phyloP scores from a whole-genome alignment of 2,113 vertebrate genomes.

The Eulemur rufifrons region DNA sequence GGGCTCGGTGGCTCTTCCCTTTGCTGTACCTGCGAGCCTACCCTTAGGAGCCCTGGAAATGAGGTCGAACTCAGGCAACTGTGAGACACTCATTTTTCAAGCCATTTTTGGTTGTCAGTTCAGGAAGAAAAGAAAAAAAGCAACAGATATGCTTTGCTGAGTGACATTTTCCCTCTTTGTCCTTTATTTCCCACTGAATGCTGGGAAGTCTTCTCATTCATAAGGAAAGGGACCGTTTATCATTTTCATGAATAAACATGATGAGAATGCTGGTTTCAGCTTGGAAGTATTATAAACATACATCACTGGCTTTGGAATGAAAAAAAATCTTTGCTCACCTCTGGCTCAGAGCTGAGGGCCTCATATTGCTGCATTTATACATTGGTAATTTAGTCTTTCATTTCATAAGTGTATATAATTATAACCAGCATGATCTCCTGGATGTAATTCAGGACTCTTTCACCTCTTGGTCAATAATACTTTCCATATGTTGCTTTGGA shows the following conservation, averaged over 20 bases:
- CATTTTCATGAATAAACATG: conserved; percentile 62
- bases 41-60: neutral
- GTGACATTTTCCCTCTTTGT: neutral
- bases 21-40: neutral
- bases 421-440: conserved; percentile 67
- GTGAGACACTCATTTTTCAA: neutral
- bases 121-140: neutral
- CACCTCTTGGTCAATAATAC: conserved; percentile 35
- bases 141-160: neutral
- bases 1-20: neutral
- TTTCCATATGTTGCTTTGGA: conserved; percentile 70
- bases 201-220: neutral
- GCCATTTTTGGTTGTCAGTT: neutral
- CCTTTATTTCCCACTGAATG: conserved; percentile 19
- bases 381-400: conserved; percentile 27
- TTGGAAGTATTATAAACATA: conserved; percentile 49
- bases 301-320: conserved; percentile 61
- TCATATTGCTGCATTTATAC: conserved; percentile 51
- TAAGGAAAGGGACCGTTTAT: conserved; percentile 60
- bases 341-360: conserved; percentile 53
- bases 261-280: conserved; percentile 54
- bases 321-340: conserved; percentile 46
- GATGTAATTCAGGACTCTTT: conserved; percentile 26
- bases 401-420: conserved; percentile 61
- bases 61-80: neutral